These are phyloP conservation scores for Colistium nudipinnis DNA, from an alignment of 2,113 vertebrate genomes.

Conservation along the genomic window DNA sequence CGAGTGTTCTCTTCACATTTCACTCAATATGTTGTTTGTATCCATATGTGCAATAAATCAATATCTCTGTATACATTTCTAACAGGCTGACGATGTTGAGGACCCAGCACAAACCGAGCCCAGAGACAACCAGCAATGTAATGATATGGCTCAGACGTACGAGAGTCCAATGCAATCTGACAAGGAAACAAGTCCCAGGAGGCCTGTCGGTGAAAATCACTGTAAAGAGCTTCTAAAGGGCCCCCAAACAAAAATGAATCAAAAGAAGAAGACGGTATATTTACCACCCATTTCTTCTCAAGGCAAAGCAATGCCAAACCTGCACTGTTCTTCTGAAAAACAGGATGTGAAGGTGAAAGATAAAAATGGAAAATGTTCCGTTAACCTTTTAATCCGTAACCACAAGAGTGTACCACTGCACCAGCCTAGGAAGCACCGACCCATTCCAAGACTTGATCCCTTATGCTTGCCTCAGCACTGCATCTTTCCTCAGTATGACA, in stretches of 20 bases:
- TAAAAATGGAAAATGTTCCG: background rate
- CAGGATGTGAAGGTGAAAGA: background rate
- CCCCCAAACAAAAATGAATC: slow-evolving; percentile 1
- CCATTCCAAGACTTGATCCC: slow-evolving; percentile 34
- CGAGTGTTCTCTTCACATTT: slow-evolving; percentile 10
- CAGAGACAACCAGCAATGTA: background rate
- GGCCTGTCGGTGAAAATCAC: background rate
- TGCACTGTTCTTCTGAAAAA: slow-evolving; percentile 9
- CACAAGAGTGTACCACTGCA: background rate
- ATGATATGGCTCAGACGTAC: background rate
- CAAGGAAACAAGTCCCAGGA: slow-evolving; percentile 25
- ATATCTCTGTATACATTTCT: background rate
- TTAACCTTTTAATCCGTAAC: too few relatives aligned
- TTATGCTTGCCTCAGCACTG: slow-evolving; percentile 43
- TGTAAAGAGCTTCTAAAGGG: background rate
- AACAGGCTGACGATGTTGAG: slow-evolving; percentile 14
- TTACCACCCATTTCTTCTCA: background rate
- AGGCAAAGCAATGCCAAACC: fast-evolving
- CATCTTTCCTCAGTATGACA: slow-evolving; percentile 67
- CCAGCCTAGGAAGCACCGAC: background rate
- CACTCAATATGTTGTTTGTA: background rate
- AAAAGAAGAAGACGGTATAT: slow-evolving; percentile 1
- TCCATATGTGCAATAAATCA: background rate
- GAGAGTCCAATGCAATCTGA: slow-evolving; percentile 7
- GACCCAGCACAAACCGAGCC: slow-evolving; percentile 5